Percentiles rank a stretch among this genome's conserved stretches.
phyloP scores from a whole-genome alignment of 2,797 vertebrate genomes.

The Hydrophis major region DNA sequence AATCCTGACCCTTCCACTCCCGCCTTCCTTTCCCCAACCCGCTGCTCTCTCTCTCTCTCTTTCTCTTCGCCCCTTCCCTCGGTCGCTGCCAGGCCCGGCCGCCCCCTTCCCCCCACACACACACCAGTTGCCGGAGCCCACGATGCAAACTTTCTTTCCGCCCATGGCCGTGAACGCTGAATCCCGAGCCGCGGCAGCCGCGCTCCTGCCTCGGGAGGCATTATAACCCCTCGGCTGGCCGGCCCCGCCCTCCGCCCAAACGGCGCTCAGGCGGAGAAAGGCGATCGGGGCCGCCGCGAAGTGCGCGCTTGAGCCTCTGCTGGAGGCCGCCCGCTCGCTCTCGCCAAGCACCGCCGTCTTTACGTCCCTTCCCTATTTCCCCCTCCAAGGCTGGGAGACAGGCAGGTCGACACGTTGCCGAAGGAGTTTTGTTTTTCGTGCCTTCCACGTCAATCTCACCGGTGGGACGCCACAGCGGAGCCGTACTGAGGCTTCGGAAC shows the following conservation, averaged over 20 bases:
- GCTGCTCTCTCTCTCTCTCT: too few relatives aligned
- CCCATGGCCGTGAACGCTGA: constrained; percentile 66
- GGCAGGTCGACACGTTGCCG: accelerated
- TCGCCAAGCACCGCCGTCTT: neutral
- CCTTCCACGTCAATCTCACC: neutral
- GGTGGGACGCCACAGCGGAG: neutral
- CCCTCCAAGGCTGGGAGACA: neutral
- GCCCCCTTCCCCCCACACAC: neutral
- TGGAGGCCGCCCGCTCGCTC: neutral
- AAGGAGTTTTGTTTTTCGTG: neutral
- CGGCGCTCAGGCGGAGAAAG: neutral
- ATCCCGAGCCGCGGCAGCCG: neutral
- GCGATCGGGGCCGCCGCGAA: neutral
- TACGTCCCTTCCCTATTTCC: neutral
- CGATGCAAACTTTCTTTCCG: constrained; percentile 82
- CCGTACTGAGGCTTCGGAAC: neutral
- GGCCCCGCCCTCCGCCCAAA: neutral
- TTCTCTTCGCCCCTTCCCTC: accelerated
- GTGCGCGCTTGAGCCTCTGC: neutral
- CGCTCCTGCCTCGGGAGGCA: neutral
- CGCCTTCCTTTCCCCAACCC: neutral
- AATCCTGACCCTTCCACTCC: neutral
- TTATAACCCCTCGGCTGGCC: constrained; percentile 49
- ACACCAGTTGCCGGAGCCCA: constrained; percentile 98
- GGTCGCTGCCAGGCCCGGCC: neutral